These are phyloP conservation scores for Globia sparganii DNA, from an alignment of 2,888 invertebrate genomes.

Conservation along the genomic window DNA sequence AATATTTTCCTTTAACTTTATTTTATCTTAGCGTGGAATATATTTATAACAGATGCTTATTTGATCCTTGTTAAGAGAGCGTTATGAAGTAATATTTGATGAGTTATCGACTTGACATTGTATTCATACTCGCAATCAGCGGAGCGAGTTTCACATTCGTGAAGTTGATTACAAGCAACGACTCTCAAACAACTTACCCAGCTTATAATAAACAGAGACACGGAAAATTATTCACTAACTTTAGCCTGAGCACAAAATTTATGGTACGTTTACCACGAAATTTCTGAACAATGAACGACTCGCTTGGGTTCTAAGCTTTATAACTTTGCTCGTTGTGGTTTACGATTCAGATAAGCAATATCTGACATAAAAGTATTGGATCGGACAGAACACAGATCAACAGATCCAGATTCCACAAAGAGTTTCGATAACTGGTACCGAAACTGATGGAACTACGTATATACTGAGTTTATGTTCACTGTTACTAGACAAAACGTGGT, in stretches of 20 bases:
- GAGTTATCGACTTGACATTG: conserved; percentile 41
- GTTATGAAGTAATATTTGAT: conserved; percentile 25
- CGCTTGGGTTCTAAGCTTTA: conserved; percentile 85
- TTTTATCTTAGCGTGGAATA: not conserved
- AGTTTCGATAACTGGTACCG: conserved; percentile 11
- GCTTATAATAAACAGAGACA: conserved; percentile 90
- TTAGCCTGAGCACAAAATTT: conserved; percentile 87
- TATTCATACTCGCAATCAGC: conserved; percentile 72
- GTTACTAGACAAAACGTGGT: not conserved
- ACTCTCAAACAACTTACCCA: conserved; percentile 83
- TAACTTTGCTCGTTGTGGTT: conserved; percentile 80
- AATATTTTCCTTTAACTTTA: conserved; percentile 43
- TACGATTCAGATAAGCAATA: conserved; percentile 77
- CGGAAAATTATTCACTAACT: conserved; percentile 89
- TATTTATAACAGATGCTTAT: conserved; percentile 14
- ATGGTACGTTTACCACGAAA: conserved; percentile 88
- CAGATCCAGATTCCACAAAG: conserved; percentile 28
- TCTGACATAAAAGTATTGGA: conserved; percentile 67
- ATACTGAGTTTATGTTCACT: conserved; percentile 2
- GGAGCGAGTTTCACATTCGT: conserved; percentile 79
- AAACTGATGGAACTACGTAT: conserved; percentile 9
- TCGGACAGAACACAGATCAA: conserved; percentile 52
- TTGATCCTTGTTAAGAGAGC: conserved; percentile 16
- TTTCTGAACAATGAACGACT: conserved; percentile 88
- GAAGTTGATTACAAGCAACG: conserved; percentile 84